Evolutionary conservation across 2,888 invertebrate species (phyloP), one percentile per base, ranked within the genome.

Genomic region (Thumatha senex): DNA sequence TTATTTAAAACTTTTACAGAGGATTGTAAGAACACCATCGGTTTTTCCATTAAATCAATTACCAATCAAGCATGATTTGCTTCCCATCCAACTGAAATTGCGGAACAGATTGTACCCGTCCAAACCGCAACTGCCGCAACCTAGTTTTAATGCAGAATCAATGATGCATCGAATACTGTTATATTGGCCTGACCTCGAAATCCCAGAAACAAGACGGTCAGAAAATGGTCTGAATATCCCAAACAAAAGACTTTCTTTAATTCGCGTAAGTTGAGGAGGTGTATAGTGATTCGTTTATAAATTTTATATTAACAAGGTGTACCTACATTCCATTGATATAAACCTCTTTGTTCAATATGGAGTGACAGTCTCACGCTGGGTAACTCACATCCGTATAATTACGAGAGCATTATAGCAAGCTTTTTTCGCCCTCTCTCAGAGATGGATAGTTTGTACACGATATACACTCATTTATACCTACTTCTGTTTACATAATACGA

Each of bases 141-240:
- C 53, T 24, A 63, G 61, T 63, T 60, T 49, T 50, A 51, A 51
- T 57, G 50, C 60, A 57, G 60, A 67, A 58, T 56, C 54, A 61
- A 61, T 63, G 54, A 52, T 50, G 42, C 49, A 46, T 55, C 57
- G 41, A 54, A 55, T 69, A 72, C 73, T 57, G 74, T 74, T 76
- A 75, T 57, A 60, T 58, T 63, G 56, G 55, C 60, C 54, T 70
- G 73, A 68, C 72, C 73, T 63, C 65, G 51, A 73, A 76, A 72
- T 61, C 40, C 56, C 56, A 31, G 46, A 58, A 70, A 70, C 65
- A 64, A 74, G 61, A 61, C 61, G 61, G 39, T 53, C 40, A 44
- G 40, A 63, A 62, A 68, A 73, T 70, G 60, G 63, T 62, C 61
- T 63, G 44, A 50, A 57, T 56, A 56, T 46, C 54, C 54, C 48